Conservation (phyloP, 2,797 vertebrate genomes). For the Danio aesculapii region DNA sequence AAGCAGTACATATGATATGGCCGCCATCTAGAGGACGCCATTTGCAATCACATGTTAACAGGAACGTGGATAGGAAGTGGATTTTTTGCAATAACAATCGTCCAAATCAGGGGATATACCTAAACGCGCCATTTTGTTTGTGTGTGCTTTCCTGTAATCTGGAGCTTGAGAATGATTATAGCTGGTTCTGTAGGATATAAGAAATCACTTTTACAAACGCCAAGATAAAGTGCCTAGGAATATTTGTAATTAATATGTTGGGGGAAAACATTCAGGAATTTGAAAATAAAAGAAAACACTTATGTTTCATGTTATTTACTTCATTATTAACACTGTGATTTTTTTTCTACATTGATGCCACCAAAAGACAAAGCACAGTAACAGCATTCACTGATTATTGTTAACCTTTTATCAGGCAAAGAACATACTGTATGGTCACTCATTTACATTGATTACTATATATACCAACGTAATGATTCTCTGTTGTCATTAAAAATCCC, state of each 20-base stretch:
- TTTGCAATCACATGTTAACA: constrained; percentile 4
- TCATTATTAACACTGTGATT: neutral
- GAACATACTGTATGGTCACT: too few species aligned
- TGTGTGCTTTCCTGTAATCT: neutral
- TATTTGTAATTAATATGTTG: neutral
- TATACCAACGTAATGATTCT: too few species aligned
- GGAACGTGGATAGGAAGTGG: neutral
- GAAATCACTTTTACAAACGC: neutral
- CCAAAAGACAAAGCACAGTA: neutral
- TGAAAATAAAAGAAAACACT: neutral
- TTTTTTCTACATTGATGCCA: neutral
- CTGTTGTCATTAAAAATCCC: too few species aligned
- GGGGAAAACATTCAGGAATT: neutral
- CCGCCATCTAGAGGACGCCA: constrained; percentile 15
- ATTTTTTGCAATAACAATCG: constrained; percentile 6
- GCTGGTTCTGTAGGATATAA: neutral
- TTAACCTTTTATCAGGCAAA: too few species aligned
- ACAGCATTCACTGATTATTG: neutral
- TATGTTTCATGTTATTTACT: neutral
- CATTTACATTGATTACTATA: too few species aligned
- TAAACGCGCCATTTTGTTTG: neutral
- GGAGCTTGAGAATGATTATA: neutral
- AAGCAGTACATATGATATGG: neutral
- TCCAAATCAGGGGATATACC: neutral
- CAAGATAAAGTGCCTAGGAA: constrained; percentile 28